A percentile compares a stretch with the other conserved stretches of the same genome.
Conservation (phyloP, 2,888 invertebrate species). For the Abrostola tripartita region DNA sequence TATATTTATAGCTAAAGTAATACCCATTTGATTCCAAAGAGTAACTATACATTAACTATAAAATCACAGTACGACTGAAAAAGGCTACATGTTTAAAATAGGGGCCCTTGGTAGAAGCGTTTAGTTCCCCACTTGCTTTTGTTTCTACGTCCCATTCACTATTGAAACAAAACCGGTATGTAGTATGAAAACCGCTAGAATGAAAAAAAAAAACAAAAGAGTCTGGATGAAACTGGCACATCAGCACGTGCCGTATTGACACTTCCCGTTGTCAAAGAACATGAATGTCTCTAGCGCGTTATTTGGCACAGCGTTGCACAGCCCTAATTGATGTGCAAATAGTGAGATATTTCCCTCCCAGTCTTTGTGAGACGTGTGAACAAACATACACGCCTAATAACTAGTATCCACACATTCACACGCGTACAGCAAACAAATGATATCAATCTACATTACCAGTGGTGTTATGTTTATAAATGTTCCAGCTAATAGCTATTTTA, state of each 20-base stretch:
- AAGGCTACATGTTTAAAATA: no score
- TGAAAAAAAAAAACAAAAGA: neutral
- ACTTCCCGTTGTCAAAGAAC: slow-evolving; percentile 23
- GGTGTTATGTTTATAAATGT: slow-evolving; percentile 19
- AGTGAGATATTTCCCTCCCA: slow-evolving; percentile 8
- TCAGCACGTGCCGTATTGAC: slow-evolving; percentile 3
- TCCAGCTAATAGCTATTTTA: slow-evolving; percentile 23
- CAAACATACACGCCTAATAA: slow-evolving; percentile 22
- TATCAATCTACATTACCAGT: slow-evolving; percentile 24
- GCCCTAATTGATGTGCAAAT: slow-evolving; percentile 19
- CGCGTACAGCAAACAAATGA: slow-evolving; percentile 18
- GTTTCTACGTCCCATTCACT: no score
- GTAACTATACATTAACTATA: no score
- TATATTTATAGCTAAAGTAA: no score
- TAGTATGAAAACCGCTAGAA: no score
- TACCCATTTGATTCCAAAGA: no score
- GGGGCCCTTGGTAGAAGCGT: no score
- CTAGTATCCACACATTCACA: slow-evolving; percentile 10
- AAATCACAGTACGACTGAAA: no score
- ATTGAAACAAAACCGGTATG: no score
- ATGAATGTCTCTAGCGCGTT: slow-evolving; percentile 6
- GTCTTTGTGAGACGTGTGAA: slow-evolving; percentile 32
- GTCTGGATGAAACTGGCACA: slow-evolving; percentile 2
- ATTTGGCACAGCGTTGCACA: slow-evolving; percentile 18
- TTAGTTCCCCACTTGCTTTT: no score